Evolutionary conservation across 2,113 vertebrate genomes (phyloP), one percentile per base, ranked within the genome.

Genomic region (Chaetodon trifascialis): DNA sequence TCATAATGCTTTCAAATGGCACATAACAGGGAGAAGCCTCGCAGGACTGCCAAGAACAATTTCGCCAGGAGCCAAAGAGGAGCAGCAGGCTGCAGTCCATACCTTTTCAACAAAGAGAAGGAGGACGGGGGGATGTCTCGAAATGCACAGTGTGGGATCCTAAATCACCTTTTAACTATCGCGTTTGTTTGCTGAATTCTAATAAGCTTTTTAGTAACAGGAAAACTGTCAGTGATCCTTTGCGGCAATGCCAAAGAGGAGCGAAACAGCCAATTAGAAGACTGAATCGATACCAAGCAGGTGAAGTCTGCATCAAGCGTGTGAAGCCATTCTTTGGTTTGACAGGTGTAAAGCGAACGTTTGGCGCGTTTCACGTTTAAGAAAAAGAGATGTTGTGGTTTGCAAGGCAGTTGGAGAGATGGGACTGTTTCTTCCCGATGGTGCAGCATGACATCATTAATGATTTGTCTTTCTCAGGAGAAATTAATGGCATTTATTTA

Each of bases 1-100:
- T 94, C 84, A 86, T 93, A 94, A 95, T 93, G 89, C 93, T 91
- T 93, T 94, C 91, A 92, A 94, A 94, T 92, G 92, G 89, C 91
- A 94, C 88, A 89, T 92, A 92, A 89, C 90, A 84, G 91, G 84
- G 86, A 93, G 91, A 89, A 81, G 85, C 84, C 88, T 91, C 85
- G 40, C 87, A 90, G 89, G 77, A 91, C 88, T 93, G 93, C 94
- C 94, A 94, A 91, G 78, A 91, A 88, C 85, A 82, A 86, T 89
- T 91, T 84, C 56, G 70, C 86, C 82, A 51, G 73, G 85, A 95
- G 94, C 94, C 90, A 93, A 81, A 88, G 91, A 75, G 85, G 79
- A 89, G 88, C 88, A 88, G 93, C 92, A 88, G 91, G 86, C 89
- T 89, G 85, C 69, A 83, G 75, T 73, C 70, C 80, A 34, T 88